Evolutionary conservation across 2,797 vertebrate species (phyloP), one percentile per base, ranked within the genome.

Genomic region (Morelia viridis): DNA sequence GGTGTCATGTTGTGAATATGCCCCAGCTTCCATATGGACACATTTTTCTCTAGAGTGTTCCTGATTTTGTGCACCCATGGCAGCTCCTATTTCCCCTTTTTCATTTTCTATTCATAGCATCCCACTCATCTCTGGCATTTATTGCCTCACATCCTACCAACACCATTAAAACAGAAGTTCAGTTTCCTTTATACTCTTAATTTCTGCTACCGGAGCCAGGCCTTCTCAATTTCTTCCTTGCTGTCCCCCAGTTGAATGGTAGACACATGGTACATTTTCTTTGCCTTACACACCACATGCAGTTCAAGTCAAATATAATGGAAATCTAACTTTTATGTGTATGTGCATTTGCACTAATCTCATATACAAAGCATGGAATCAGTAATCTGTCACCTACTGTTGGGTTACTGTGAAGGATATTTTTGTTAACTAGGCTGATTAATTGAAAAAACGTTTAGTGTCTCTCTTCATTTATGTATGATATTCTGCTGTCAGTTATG

Each of bases 81-180:
- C 85, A 76, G 84, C 46, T 87, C 46, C 64, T 56, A 22, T 87
- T 92, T 92, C 89, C 65, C 68, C n/a, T 90, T 92, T 92, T 85
- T 85, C 62, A 89, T 89, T 85, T 19, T 71, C 17, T 89, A 22
- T 28, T 68, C 62, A 31, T 31, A 41, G 15, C 8, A 50, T 87
- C 92, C 87, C 35, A 31, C 71, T 64, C 24, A 56, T 68, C 28
- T 68, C 56, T 61, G 85, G 83, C 57, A 62, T 87, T 90, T 87
- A 31, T 90, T 92, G n/a, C 28, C 4, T 90, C 65, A 31, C 28
- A 76, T 92, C 46, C 92, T 92, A 83, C 57, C 56, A 76, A 62
- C 56, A 13, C n/a, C 24, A 60, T 90, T 86, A 92, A 90, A 86
- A 90, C 57, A 80, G 57, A 90, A 92, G 46, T 8, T 57, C 46